Conservation (phyloP, 2,888 invertebrate species). For the Polietes domitor region DNA sequence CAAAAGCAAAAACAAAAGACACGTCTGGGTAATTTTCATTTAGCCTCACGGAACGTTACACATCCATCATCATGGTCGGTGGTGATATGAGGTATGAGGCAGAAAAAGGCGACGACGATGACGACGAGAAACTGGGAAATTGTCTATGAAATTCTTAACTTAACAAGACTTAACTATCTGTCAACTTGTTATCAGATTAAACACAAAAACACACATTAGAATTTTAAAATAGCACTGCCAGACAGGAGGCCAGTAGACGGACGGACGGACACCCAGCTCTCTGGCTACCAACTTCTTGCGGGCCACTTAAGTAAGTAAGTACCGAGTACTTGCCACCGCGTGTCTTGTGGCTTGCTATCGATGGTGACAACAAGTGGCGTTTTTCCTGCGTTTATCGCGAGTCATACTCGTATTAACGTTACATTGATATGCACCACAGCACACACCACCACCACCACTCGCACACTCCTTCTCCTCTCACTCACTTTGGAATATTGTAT, state of each 20-base stretch:
- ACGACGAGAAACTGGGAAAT: slow-evolving; percentile 15
- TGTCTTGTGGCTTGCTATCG: slow-evolving; percentile 28
- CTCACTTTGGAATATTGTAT: not conserved
- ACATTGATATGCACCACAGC: slow-evolving; percentile 60
- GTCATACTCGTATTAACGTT: slow-evolving; percentile 58
- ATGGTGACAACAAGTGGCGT: slow-evolving; percentile 66
- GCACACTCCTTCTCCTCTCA: not conserved
- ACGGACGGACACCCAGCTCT: slow-evolving; percentile 24
- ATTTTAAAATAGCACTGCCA: slow-evolving; percentile 62
- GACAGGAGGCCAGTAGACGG: not conserved
- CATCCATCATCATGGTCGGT: slow-evolving; percentile 14
- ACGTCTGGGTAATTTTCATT: slow-evolving; percentile 19
- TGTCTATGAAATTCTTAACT: slow-evolving; percentile 65
- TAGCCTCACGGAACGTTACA: slow-evolving; percentile 19
- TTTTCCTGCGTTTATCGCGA: slow-evolving; percentile 59
- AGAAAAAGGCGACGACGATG: not conserved
- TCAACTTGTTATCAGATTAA: slow-evolving; percentile 65
- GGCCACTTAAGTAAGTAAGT: slow-evolving; percentile 49
- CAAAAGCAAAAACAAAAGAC: not conserved
- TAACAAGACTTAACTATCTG: slow-evolving; percentile 68
- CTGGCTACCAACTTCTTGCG: slow-evolving; percentile 5
- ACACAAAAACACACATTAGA: slow-evolving; percentile 56
- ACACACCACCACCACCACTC: slow-evolving; percentile 17
- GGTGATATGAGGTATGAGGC: not conserved
- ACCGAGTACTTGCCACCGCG: slow-evolving; percentile 45